phyloP scores from a whole-genome alignment of 2,888 invertebrate species.

The Ophioninae sp. region DNA sequence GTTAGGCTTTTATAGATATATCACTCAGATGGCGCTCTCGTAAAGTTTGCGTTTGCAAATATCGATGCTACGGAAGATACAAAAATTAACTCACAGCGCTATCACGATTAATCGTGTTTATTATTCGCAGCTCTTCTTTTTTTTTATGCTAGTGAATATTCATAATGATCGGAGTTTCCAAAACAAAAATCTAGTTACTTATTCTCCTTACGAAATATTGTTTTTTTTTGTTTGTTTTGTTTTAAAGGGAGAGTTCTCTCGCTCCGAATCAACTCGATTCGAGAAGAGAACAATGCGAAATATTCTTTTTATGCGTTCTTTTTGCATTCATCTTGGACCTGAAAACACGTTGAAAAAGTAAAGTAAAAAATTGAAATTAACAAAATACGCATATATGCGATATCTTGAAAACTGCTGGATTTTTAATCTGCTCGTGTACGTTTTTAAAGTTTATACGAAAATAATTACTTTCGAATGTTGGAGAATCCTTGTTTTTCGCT shows the following conservation, averaged over 20 bases:
- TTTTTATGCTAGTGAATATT: slow-evolving; percentile 41
- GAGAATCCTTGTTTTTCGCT: slow-evolving; percentile 78
- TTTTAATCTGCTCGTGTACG: no score
- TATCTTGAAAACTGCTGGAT: no score
- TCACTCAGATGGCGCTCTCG: slow-evolving; percentile 4
- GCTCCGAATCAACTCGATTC: slow-evolving; percentile 11
- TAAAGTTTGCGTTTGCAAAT: slow-evolving; percentile 21
- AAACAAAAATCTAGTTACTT: slow-evolving; percentile 9
- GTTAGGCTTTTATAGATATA: no score
- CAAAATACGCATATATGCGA: no score
- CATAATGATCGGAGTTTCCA: slow-evolving; percentile 18
- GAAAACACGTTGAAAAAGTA: slow-evolving; percentile 15
- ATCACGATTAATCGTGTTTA: slow-evolving; percentile 39
- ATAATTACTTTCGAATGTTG: slow-evolving; percentile 79
- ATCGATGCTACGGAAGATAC: slow-evolving; percentile 46
- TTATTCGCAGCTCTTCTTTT: slow-evolving; percentile 26
- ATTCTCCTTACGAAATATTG: slow-evolving; percentile 23
- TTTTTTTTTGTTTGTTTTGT: slow-evolving; percentile 5
- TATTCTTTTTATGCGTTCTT: slow-evolving; percentile 77
- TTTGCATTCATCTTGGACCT: slow-evolving; percentile 79
- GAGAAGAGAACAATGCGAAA: slow-evolving; percentile 53
- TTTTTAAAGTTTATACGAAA: not conserved
- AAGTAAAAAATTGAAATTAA: not conserved
- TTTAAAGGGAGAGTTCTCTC: not conserved
- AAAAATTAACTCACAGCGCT: slow-evolving; percentile 27